Conservation (phyloP, 2,113 vertebrate genomes). For the Bufo bufo region DNA sequence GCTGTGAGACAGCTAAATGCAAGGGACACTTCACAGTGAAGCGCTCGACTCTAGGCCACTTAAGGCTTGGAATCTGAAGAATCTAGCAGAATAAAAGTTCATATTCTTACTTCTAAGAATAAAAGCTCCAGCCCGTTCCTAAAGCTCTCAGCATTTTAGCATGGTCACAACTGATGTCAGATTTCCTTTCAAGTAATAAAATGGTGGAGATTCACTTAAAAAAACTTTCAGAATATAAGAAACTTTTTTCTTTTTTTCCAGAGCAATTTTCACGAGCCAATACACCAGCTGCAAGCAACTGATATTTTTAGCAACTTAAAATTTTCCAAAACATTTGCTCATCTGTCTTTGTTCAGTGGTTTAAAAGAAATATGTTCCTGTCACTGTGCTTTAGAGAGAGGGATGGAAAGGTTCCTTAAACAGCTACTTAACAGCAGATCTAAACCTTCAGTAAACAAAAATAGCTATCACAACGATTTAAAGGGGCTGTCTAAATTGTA, state of each 20-base stretch:
- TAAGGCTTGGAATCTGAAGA: no score
- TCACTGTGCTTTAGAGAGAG: neutral
- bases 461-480: neutral
- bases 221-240: neutral
- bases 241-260: neutral
- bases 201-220: neutral
- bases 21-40: no score
- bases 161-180: no score
- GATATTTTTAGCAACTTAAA: constrained; percentile 14
- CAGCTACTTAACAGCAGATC: neutral
- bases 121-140: no score
- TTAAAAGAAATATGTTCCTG: neutral
- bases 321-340: constrained; percentile 22
- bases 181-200: neutral
- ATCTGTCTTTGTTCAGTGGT: constrained; percentile 19
- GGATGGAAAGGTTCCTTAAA: neutral
- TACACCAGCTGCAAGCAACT: constrained; percentile 1
- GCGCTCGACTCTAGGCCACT: no score
- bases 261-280: neutral
- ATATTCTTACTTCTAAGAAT: no score
- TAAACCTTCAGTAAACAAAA: neutral
- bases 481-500: neutral
- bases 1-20: no score
- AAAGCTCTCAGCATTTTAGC: no score
- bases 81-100: no score